These are phyloP conservation scores for Sisyra nigra DNA, from an alignment of 2,888 invertebrate genomes.

Conservation along the genomic window DNA sequence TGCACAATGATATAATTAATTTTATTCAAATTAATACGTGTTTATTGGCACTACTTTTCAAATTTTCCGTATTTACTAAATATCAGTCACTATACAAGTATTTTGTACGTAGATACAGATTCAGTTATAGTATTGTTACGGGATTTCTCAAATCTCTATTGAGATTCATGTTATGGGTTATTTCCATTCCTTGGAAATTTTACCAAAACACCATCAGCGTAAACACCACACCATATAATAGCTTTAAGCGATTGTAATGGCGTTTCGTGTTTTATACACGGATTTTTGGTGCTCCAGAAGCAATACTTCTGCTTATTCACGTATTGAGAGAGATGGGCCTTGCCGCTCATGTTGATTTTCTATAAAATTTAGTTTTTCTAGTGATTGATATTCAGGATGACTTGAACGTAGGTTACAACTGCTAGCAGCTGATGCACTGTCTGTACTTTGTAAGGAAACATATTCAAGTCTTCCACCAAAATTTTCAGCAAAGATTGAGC, in stretches of 20 bases:
- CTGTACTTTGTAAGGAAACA: slow-evolving; percentile 12
- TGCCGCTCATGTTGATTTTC: slow-evolving; percentile 11
- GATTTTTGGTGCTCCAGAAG: slow-evolving; percentile 13
- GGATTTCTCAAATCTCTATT: too few relatives aligned
- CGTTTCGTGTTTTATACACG: slow-evolving; percentile 11
- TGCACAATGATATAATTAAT: too few relatives aligned
- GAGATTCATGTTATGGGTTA: too few relatives aligned
- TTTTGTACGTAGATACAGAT: too few relatives aligned
- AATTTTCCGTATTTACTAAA: too few relatives aligned
- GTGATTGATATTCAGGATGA: slow-evolving; percentile 10
- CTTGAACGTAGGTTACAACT: slow-evolving; percentile 10
- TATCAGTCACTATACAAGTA: too few relatives aligned
- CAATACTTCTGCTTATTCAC: slow-evolving; percentile 11
- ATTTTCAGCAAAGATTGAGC: slow-evolving; percentile 4
- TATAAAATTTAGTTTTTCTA: slow-evolving; percentile 10
- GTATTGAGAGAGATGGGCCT: slow-evolving; percentile 8
- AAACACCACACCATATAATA: slow-evolving; percentile 11
- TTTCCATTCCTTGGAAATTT: too few relatives aligned
- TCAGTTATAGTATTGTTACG: too few relatives aligned
- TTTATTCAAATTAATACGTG: too few relatives aligned
- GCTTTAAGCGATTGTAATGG: slow-evolving; percentile 13
- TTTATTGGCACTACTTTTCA: too few relatives aligned
- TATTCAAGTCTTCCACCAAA: slow-evolving; percentile 10
- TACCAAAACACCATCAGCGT: slow-evolving; percentile 10
- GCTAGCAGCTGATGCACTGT: slow-evolving; percentile 12